Conservation (phyloP, 2,888 invertebrate genomes). For the Drosophila prostipennis region DNA sequence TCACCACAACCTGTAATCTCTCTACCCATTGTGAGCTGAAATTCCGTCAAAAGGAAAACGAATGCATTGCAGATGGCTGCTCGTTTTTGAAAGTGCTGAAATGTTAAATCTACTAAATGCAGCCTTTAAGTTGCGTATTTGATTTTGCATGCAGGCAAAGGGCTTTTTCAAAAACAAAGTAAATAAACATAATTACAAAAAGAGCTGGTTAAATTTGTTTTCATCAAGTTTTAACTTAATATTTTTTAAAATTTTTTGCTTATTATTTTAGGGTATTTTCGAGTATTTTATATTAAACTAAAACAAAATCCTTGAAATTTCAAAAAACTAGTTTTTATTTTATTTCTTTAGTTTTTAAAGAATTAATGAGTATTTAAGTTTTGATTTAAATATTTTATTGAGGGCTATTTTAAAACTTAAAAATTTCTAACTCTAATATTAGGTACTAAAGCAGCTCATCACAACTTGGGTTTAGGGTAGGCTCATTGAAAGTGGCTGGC, state of each 20-base stretch:
- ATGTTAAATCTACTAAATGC: conserved; percentile 50
- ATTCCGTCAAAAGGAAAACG: conserved; percentile 38
- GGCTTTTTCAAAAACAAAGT: background rate
- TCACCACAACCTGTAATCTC: background rate
- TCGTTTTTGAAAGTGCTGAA: conserved; percentile 33
- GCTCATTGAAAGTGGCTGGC: conserved; percentile 58
- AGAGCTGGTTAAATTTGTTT: conserved; percentile 59
- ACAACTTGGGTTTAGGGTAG: background rate
- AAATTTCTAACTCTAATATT: background rate
- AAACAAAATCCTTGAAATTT: too few relatives aligned
- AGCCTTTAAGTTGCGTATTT: conserved; percentile 50
- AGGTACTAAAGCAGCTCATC: conserved; percentile 2
- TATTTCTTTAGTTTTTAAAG: too few relatives aligned
- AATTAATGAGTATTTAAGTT: background rate
- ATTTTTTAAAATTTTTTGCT: background rate
- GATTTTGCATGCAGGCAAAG: conserved; percentile 46
- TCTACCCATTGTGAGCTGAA: conserved; percentile 53
- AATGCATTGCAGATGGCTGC: conserved; percentile 30
- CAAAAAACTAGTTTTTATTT: too few relatives aligned
- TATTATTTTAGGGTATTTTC: background rate
- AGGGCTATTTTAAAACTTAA: too few relatives aligned
- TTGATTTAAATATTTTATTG: background rate
- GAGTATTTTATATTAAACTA: background rate
- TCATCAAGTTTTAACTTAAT: conserved; percentile 5
- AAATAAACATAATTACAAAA: conserved; percentile 26